Conservation (phyloP, 2,797 vertebrate genomes). For the Hypotaenidia okinawae region DNA sequence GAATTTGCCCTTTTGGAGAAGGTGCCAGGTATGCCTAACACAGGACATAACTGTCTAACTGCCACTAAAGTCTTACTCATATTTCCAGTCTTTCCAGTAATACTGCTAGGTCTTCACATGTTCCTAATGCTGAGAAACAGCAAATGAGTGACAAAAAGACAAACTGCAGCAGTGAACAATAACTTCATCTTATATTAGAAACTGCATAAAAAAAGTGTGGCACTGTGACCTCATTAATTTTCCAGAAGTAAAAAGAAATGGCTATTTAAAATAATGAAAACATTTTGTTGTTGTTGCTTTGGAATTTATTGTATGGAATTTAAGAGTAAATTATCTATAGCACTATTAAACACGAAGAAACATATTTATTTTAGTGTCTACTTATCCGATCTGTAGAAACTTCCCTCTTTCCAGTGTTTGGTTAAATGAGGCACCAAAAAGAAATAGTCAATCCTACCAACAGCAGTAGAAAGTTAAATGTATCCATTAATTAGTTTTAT, state of each 20-base stretch:
- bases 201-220: neutral
- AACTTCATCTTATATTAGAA: neutral
- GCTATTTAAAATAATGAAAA: neutral
- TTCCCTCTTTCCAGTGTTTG: neutral
- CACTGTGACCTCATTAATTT: neutral
- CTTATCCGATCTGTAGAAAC: neutral
- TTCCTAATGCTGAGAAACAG: neutral
- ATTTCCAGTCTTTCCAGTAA: neutral
- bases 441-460: slow-evolving; percentile 1
- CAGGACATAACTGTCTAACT: neutral
- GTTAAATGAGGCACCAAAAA: slow-evolving; percentile 23
- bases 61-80: neutral
- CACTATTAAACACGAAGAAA: slow-evolving; percentile 27
- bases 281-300: neutral
- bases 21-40: neutral
- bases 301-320: neutral
- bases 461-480: slow-evolving; percentile 27
- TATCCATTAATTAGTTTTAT: slow-evolving; percentile 57
- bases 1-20: neutral
- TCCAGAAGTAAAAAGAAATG: neutral
- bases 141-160: neutral
- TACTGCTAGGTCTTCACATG: neutral
- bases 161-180: neutral
- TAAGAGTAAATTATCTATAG: neutral
- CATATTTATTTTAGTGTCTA: neutral